Evolutionary conservation across 1,140 invertebrate species (phyloP).

Genomic region (Drosophila insularis): DNA sequence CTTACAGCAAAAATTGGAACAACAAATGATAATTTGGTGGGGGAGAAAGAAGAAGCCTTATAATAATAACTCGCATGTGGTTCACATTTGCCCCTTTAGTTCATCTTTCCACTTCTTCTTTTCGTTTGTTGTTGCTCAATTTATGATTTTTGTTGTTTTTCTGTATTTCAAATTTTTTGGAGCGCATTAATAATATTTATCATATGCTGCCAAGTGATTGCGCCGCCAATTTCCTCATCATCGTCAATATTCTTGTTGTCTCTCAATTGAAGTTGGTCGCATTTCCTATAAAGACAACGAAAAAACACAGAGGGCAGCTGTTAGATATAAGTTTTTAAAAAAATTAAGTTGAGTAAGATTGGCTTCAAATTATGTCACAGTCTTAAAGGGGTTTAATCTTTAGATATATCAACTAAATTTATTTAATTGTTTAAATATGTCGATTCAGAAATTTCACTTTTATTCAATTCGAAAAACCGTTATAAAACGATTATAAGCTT

Average conservation of each 20-base stretch:
- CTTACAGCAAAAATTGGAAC: slow-evolving; percentile 45
- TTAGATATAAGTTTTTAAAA: neutral
- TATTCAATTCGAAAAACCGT: neutral
- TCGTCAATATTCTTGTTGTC: neutral
- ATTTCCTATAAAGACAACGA: slow-evolving; percentile 2
- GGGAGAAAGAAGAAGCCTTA: slow-evolving; percentile 38
- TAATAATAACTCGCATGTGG: slow-evolving; percentile 49
- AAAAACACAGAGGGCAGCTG: neutral
- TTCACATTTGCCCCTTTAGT: slow-evolving; percentile 59
- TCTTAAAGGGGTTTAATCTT: neutral
- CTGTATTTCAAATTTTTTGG: slow-evolving; percentile 6
- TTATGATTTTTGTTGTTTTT: neutral
- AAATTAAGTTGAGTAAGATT: neutral
- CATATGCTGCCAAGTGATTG: slow-evolving; percentile 9
- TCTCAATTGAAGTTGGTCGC: slow-evolving; percentile 5
- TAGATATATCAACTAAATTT: neutral
- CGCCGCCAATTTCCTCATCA: neutral
- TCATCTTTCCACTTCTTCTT: neutral
- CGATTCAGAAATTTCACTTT: neutral
- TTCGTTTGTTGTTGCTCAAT: neutral
- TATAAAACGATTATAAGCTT: neutral
- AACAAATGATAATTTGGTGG: slow-evolving; percentile 37
- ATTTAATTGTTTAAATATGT: neutral
- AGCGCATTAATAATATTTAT: slow-evolving; percentile 5
- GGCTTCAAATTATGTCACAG: neutral